phyloP scores from a whole-genome alignment of 1,140 invertebrate genomes.

The Drosophila ficusphila region DNA sequence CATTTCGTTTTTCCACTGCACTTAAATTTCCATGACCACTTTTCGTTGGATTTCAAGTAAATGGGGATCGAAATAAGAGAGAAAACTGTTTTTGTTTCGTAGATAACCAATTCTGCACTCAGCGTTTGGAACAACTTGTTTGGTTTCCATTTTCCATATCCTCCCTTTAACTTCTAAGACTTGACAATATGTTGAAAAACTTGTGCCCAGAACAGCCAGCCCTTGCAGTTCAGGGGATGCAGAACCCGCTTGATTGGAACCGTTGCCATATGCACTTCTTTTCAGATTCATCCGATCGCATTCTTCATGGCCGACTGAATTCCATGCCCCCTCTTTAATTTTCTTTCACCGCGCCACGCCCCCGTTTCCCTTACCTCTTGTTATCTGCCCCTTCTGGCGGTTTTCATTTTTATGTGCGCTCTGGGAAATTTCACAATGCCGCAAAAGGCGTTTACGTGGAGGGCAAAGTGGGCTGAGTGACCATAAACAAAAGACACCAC shows the following conservation, averaged over 20 bases:
- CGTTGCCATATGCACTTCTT: background rate
- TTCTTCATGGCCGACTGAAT: slow-evolving; percentile 11
- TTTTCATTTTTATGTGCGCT: slow-evolving; percentile 74
- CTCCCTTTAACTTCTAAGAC: slow-evolving; percentile 2
- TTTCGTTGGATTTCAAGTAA: too few relatives aligned
- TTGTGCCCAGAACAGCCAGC: background rate
- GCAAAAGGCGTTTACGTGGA: slow-evolving; percentile 55
- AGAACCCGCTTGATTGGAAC: slow-evolving; percentile 21
- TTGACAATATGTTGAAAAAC: slow-evolving; percentile 3
- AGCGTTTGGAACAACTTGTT: too few relatives aligned
- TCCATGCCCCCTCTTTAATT: slow-evolving; percentile 7
- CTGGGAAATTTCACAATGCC: slow-evolving; percentile 76
- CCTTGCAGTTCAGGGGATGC: background rate
- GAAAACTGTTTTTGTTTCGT: too few relatives aligned
- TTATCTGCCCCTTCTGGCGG: slow-evolving; percentile 44
- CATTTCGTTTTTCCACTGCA: slow-evolving; percentile 4
- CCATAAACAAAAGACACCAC: slow-evolving; percentile 71
- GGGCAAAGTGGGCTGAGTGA: slow-evolving; percentile 25
- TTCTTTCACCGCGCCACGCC: background rate
- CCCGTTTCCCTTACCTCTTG: slow-evolving; percentile 13
- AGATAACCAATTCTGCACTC: too few relatives aligned
- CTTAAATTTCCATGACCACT: slow-evolving; percentile 3
- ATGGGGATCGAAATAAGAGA: too few relatives aligned
- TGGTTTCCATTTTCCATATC: too few relatives aligned
- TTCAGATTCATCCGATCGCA: slow-evolving; percentile 15